Evolutionary conservation across 64 coral and sea anemone species (phyloP), one percentile per base, ranked within the genome.

Genomic region (Dendrophyllia cribrosa): DNA sequence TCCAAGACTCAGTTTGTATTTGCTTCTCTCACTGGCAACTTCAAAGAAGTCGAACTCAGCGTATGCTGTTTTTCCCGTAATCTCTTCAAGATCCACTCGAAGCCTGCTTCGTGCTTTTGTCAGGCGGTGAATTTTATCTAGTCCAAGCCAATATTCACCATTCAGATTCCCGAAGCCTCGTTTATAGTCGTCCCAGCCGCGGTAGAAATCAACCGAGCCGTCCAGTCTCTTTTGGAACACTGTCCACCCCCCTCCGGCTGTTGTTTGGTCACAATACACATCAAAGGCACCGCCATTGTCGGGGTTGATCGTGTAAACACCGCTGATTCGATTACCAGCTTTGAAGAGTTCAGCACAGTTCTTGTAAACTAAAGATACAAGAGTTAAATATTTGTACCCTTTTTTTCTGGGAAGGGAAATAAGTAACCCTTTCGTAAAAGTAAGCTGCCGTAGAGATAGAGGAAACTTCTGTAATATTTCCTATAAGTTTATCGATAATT

Each of bases 131-230:
- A 58, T 81, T 49, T 81, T 81, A 49, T 81, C 78, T 7, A 81
- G 17, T 81, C 78, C 78, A 13, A 58, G 78, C 78, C 78, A 81
- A 63, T 58, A 81, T 49, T 77, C 75, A 49, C 75, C 75, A 17
- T 49, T 77, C 75, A 51, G 46, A 56, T 81, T 81, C 13, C 78
- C 78, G 9, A 59, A 81, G 52, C 78, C 78, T 58, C 78, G 78
- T 63, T 81, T 81, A 49, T 81, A 81, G 78, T 81, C 78, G 7
- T 24, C 78, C 78, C 78, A 81, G 4, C 78, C 78, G 51, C 51
- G 78, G 59, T 81, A 81, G 78, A 81, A 81, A 63, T 72, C 69
- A 22, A 72, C 69, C 43, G 69, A 72, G 21, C 69, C 69, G 69
- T 72, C 69, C 43, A 25, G 69, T 72, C 51, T 52, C 6, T 24